Evolutionary conservation across 2,113 vertebrate genomes (phyloP).

Genomic region (Alectura lathami): DNA sequence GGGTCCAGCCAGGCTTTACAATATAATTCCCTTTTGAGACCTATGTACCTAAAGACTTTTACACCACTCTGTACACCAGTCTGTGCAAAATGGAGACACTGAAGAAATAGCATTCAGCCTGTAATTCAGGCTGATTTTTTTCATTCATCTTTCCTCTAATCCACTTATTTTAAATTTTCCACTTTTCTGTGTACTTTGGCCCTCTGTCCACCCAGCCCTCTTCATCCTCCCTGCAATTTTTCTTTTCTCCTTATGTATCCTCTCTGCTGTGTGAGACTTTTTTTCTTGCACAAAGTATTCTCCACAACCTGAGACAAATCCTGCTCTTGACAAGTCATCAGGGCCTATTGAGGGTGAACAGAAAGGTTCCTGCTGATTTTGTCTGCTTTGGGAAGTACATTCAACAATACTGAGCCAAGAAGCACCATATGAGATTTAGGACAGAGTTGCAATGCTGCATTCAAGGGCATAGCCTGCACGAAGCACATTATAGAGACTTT

Average conservation of each 20-base stretch:
- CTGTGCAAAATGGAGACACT: not conserved
- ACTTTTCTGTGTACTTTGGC: not conserved
- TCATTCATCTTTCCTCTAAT: not conserved
- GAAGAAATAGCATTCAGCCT: not conserved
- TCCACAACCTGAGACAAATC: not conserved
- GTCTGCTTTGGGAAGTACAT: not conserved
- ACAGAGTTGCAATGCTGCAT: not conserved
- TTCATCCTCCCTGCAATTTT: not conserved
- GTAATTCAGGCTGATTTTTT: too few relatives aligned
- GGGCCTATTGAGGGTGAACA: not conserved
- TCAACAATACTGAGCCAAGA: not conserved
- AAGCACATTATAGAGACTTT: not conserved
- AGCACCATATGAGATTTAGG: not conserved
- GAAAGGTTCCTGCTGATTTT: not conserved
- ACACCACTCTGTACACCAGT: not conserved
- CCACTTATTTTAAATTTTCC: not conserved
- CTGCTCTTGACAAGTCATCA: not conserved
- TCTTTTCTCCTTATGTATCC: not conserved
- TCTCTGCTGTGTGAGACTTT: not conserved
- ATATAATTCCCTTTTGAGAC: not conserved
- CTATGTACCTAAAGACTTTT: not conserved
- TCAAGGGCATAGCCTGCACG: not conserved
- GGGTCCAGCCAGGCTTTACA: not conserved
- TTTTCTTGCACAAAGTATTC: not conserved
- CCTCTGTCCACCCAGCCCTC: not conserved